Base-by-base conservation (phyloP, 2,113 vertebrate species). In the Hyperopisus bebe region DNA sequence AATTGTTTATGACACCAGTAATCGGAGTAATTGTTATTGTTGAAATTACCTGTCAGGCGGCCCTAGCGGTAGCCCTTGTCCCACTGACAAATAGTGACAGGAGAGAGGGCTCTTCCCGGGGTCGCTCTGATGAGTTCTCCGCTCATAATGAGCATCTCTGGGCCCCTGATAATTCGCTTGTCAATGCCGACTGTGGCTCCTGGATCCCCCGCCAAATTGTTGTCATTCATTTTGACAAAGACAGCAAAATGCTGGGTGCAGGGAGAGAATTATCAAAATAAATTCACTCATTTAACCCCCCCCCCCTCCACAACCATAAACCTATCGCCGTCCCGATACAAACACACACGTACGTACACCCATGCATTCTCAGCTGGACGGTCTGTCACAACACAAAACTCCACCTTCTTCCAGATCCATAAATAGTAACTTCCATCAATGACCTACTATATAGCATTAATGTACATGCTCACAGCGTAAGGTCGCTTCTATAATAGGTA, bases 11-110 rank as follows among this genome's bases (percentile, higher is more conserved):
- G 98, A 99, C 97, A 98, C 97, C 96, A 97, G 97, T 98, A 98
- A 99, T 98, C 97, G 96, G 95, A 96, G 97, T 99, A 98, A 99
- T 98, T 99, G 98, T 99, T 98, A 98, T 98, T 98, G 98, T 99
- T 98, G 97, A 98, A 99, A 99, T 99, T 99, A 98, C 98, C 98
- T 99, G 98, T 99, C 98, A 99, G 96, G 97, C 97, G 95, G 97
- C 96, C 95, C 96, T 95, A 96, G 96, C 95, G 94, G 96, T 95
- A 95, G 95, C 96, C 96, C 93, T 97, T 97, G 96, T 98, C 97
- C 95, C 94, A 95, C 96, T 99, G 98, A 99, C 97, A 96, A 98
- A 98, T 97, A 98, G 97, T 98, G 98, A 99, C 98, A 98, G 96
- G 95, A 95, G 95, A 96, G 96, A 94, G 95, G 95, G 94, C 96